Base-by-base conservation (phyloP, 2,888 invertebrate species). In the Boloria euphrosyne region DNA sequence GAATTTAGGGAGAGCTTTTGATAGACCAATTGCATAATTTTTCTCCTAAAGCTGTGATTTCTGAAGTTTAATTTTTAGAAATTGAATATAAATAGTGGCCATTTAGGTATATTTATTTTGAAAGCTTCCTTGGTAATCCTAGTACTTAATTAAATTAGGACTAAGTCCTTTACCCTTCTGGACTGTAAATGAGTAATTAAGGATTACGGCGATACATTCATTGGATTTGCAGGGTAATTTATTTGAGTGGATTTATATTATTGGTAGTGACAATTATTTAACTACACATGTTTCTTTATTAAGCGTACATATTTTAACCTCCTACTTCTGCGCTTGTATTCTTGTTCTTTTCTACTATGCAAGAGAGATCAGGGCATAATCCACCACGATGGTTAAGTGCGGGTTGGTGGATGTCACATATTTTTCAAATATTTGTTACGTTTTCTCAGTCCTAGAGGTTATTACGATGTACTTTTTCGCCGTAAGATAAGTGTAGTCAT, bases 1-100 rank as follows among this genome's bases (percentile, higher is more conserved):
- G 68, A 74, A 75, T 73, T 74, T 70, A 64, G 61, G 53, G 65
- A 70, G 66, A 67, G 66, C 58, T 68, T 68, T 66, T 71, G 51
- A 71, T 71, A 51, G 65, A 53, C 61, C 62, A 68, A 70, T 66
- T 68, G 70, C 59, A 69, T 67, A 67, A 68, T 69, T 68, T 62
- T 66, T 66, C 57, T 54, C 60, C 17, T 43, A 62, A 61, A 60
- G 38, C 51, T 51, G 44, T 57, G 62, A 62, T 68, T 66, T 58
- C 61, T 22, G 17, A 47, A 18, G 62, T 58, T 62, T 47, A 58
- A 59, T 54, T 64, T 61, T 57, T n/a, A 49, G 17, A 64, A 44
- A 64, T 67, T 61, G 59, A 53, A 66, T 60, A 51, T 47, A 57
- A 57, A 68, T 61, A 52, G 53, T 46, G n/a, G 18, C 17, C 44